phyloP scores from a whole-genome alignment of 2,888 invertebrate species.

The Tachina lurida region DNA sequence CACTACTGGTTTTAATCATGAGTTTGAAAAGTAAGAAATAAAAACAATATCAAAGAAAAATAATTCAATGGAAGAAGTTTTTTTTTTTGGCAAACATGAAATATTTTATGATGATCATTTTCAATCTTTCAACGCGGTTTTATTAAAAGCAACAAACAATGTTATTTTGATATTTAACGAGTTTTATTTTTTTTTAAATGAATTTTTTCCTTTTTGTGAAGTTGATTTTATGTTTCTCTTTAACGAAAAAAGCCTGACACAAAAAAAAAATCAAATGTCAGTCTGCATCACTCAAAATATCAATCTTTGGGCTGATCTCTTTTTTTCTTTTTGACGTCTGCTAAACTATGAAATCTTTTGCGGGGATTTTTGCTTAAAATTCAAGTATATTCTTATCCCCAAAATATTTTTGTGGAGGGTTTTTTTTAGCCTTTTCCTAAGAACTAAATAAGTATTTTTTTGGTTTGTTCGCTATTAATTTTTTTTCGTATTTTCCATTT shows the following conservation, averaged over 20 bases:
- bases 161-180: conserved; percentile 47
- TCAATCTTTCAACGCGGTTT: conserved; percentile 50
- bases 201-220: not conserved
- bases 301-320: conserved; percentile 53
- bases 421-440: conserved; percentile 46
- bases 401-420: not conserved
- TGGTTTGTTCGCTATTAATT: conserved; percentile 27
- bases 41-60: not conserved
- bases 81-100: conserved; percentile 23
- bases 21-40: not conserved
- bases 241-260: not conserved
- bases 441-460: conserved; percentile 4
- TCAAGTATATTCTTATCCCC: conserved; percentile 30
- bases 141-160: conserved; percentile 42
- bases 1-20: conserved; percentile 53
- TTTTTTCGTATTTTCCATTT: not conserved
- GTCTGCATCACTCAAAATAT: conserved; percentile 67
- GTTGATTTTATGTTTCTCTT: not conserved
- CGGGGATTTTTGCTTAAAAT: not conserved
- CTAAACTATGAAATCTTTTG: conserved; percentile 41
- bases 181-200: conserved; percentile 22
- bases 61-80: conserved; percentile 7
- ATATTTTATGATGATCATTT: conserved; percentile 43
- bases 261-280: conserved; percentile 63
- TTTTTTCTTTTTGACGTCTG: conserved; percentile 8